These are phyloP conservation scores for Hyposoter didymator DNA, from an alignment of 2,888 invertebrate species.

Conservation along the genomic window DNA sequence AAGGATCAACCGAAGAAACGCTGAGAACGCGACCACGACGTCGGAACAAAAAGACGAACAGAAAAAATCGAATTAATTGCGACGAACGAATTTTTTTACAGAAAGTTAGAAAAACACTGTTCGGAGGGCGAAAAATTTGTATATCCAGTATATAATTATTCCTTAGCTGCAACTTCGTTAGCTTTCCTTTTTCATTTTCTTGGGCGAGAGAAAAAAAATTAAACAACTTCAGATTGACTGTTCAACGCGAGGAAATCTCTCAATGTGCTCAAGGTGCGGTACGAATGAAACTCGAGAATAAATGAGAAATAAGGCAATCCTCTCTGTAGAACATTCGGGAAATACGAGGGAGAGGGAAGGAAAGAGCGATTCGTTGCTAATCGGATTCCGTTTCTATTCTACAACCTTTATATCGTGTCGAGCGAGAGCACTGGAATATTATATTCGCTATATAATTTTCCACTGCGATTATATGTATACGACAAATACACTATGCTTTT, in stretches of 20 bases:
- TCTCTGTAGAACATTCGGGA: slow-evolving; percentile 9
- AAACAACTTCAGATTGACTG: not conserved
- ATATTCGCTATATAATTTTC: slow-evolving; percentile 12
- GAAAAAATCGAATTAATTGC: not conserved
- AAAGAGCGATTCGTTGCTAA: slow-evolving; percentile 54
- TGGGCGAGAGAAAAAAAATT: not conserved
- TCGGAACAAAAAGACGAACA: slow-evolving; percentile 1
- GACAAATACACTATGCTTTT: not conserved
- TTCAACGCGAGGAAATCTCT: not conserved
- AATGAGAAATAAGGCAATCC: slow-evolving; percentile 9
- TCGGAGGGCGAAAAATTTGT: not conserved
- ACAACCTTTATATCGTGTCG: slow-evolving; percentile 20
- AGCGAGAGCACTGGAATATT: slow-evolving; percentile 14
- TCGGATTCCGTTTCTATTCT: slow-evolving; percentile 48
- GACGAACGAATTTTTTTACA: not conserved
- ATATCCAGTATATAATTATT: not conserved
- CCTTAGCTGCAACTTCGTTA: not conserved
- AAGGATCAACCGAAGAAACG: slow-evolving; percentile 21
- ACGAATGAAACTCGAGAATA: not conserved
- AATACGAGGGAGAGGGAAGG: not conserved
- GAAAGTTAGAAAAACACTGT: not conserved
- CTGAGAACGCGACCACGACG: not conserved
- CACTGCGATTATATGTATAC: not conserved
- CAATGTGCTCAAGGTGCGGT: not conserved
- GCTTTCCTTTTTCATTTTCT: not conserved